Conservation (phyloP, 2,113 vertebrate species). For the Athene noctua region DNA sequence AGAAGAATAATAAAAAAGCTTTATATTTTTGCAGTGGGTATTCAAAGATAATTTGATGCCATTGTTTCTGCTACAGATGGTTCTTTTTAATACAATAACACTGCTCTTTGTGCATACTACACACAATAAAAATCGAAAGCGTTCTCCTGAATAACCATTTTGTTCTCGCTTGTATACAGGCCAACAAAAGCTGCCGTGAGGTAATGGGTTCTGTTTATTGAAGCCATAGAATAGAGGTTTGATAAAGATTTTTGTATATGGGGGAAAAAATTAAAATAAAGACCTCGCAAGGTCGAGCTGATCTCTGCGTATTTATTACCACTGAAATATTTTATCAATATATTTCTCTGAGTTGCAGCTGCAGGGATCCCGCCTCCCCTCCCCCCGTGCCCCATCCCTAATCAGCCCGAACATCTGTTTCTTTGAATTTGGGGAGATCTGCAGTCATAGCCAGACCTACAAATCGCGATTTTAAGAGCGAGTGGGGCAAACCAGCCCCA, state of each 20-base stretch:
- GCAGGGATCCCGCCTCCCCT: slow-evolving; percentile 46
- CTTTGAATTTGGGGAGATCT: slow-evolving; percentile 60
- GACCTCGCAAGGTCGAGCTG: slow-evolving; percentile 87
- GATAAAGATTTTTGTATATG: slow-evolving; percentile 93
- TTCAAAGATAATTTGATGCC: slow-evolving; percentile 99
- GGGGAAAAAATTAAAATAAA: slow-evolving; percentile 75
- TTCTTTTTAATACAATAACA: slow-evolving; percentile 99
- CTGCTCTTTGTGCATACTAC: slow-evolving; percentile 98
- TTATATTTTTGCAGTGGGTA: slow-evolving; percentile 99
- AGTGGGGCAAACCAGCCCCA: not conserved
- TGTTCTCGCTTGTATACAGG: slow-evolving; percentile 99
- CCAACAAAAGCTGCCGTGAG: slow-evolving; percentile 99
- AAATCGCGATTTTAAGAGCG: not conserved
- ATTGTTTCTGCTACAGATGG: slow-evolving; percentile 99
- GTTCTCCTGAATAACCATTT: slow-evolving; percentile 99
- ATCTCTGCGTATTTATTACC: slow-evolving; percentile 75
- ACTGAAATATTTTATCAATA: slow-evolving; percentile 74
- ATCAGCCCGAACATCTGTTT: slow-evolving; percentile 76
- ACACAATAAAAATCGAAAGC: slow-evolving; percentile 99
- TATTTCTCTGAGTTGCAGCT: slow-evolving; percentile 74
- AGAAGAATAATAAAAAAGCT: slow-evolving; percentile 93
- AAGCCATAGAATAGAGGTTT: slow-evolving; percentile 97
- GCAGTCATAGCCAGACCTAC: slow-evolving; percentile 37
- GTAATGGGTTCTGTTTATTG: slow-evolving; percentile 99
- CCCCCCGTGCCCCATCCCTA: slow-evolving; percentile 45